A percentile compares a stretch with the other conserved stretches of the same genome.
phyloP scores from a whole-genome alignment of 92 coral and sea anemone species.

The Siderastrea radians region DNA sequence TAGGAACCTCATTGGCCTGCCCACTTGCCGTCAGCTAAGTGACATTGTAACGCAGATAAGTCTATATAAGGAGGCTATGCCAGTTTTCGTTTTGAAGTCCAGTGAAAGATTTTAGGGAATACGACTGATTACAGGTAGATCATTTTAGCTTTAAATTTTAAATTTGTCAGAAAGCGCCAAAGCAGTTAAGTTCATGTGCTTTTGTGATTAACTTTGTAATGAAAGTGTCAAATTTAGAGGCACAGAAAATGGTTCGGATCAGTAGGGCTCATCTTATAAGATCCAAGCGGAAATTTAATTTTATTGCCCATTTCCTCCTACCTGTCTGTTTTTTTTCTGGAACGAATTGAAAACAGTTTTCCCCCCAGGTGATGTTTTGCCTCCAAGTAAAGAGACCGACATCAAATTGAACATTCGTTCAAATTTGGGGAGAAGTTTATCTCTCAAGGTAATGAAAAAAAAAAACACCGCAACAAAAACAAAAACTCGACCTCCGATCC shows the following conservation, averaged over 20 bases:
- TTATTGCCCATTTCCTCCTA: constrained; percentile 1
- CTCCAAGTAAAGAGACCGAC: neutral
- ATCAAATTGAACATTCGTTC: neutral
- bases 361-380: neutral
- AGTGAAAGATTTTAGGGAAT: too few relatives aligned
- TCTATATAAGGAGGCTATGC: neutral
- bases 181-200: neutral
- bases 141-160: neutral
- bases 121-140: neutral
- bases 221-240: neutral
- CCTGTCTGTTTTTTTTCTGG: neutral
- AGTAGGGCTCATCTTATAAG: neutral
- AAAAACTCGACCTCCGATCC: neutral
- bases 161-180: neutral
- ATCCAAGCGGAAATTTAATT: neutral
- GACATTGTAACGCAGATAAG: too few relatives aligned
- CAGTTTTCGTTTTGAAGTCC: neutral
- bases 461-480: neutral
- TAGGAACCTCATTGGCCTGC: too few relatives aligned
- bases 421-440: neutral
- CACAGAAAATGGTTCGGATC: neutral
- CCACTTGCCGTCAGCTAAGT: too few relatives aligned
- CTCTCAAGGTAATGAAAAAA: neutral
- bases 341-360: neutral
- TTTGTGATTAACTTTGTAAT: neutral